These are phyloP conservation scores for Typhlomys cinereus DNA, from an alignment of 2,113 vertebrate genomes.

Conservation along the genomic window DNA sequence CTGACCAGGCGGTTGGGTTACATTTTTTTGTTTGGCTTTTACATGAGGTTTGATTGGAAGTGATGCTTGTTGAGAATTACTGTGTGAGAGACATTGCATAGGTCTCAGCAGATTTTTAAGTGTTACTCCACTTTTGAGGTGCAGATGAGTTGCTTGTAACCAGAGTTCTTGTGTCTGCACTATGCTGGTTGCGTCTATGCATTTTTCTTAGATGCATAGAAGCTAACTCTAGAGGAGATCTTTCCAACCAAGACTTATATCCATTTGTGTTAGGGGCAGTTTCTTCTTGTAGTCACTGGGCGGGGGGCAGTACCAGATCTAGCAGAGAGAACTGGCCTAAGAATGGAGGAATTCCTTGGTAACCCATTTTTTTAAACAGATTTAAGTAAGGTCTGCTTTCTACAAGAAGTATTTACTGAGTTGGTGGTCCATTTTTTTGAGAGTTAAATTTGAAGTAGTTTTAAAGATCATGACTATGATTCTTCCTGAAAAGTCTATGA, in stretches of 20 bases:
- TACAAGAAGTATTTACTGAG: not conserved
- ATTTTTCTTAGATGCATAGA: no score
- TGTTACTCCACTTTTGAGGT: constrained; percentile 21
- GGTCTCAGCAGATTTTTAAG: no score
- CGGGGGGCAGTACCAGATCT: not conserved
- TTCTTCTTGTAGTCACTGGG: not conserved
- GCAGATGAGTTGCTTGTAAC: constrained; percentile 1
- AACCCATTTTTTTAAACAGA: no score
- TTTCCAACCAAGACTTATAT: no score
- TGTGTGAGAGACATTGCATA: no score
- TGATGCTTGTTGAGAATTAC: no score
- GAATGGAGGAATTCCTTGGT: not conserved
- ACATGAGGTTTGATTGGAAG: not conserved
- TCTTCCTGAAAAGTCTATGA: not conserved
- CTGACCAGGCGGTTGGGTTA: not conserved
- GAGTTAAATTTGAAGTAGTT: not conserved
- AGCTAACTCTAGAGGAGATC: no score
- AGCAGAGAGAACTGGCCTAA: not conserved
- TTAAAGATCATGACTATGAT: not conserved
- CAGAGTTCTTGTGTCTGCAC: no score
- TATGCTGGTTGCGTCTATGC: no score
- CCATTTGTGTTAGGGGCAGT: not conserved
- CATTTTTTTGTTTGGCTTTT: not conserved
- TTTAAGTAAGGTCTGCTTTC: not conserved
- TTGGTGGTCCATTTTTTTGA: constrained; percentile 24